Evolutionary conservation across 2,888 invertebrate species (phyloP).

Genomic region (Acanthococcus lagerstroemiae): DNA sequence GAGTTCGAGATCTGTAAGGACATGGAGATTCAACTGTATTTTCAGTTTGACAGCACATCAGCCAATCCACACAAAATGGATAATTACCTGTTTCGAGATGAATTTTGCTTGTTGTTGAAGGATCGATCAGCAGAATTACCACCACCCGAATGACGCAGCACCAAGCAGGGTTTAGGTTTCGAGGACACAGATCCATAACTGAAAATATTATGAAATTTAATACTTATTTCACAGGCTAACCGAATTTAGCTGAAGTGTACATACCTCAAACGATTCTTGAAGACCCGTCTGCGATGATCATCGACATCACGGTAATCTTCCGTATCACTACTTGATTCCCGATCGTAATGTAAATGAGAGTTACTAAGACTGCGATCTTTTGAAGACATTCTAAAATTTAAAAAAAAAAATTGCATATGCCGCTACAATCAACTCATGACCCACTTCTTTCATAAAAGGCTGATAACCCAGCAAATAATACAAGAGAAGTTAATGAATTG

Average conservation of each 20-base stretch:
- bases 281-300: constrained; percentile 54
- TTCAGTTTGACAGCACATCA: neutral
- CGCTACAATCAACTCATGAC: too few species aligned
- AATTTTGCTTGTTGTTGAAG: constrained; percentile 45
- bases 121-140: constrained; percentile 46
- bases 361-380: constrained; percentile 14
- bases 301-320: constrained; percentile 71
- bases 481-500: too few species aligned
- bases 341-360: constrained; percentile 13
- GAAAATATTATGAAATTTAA: constrained; percentile 40
- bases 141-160: constrained; percentile 45
- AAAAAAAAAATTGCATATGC: too few species aligned
- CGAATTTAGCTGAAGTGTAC: neutral
- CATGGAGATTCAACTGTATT: neutral
- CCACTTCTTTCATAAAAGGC: too few species aligned
- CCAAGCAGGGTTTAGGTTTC: constrained; percentile 56
- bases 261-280: constrained; percentile 43
- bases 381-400: constrained; percentile 10
- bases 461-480: too few species aligned
- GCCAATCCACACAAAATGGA: neutral
- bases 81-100: constrained; percentile 44
- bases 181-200: constrained; percentile 51
- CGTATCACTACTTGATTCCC: constrained; percentile 59
- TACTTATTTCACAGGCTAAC: neutral
- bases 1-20: neutral